Evolutionary conservation across 2,888 invertebrate genomes (phyloP).

Genomic region (Slavum lentiscoides): DNA sequence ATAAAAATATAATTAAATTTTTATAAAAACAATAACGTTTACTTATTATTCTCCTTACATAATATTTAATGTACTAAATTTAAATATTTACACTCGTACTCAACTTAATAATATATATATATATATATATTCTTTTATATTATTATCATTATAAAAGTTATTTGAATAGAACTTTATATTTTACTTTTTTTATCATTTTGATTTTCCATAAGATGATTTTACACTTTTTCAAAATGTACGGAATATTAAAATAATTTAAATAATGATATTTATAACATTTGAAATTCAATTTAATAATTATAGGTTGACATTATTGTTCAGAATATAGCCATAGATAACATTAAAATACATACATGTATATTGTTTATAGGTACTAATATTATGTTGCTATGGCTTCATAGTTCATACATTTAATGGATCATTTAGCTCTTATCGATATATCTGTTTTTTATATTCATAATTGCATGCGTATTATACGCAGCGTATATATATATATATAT

Average conservation of each 20-base stretch:
- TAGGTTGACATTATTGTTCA: no score
- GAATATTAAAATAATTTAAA: no score
- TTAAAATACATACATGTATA: not conserved
- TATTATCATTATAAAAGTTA: no score
- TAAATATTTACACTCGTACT: no score
- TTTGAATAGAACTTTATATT: no score
- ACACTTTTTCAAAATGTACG: no score
- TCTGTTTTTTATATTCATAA: not conserved
- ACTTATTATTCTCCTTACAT: not conserved
- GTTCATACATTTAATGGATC: constrained; percentile 13
- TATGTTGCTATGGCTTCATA: constrained; percentile 25
- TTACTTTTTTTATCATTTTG: no score
- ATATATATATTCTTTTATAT: no score
- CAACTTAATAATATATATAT: no score
- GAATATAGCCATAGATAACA: not conserved
- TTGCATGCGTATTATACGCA: not conserved
- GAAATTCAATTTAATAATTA: no score
- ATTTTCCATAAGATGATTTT: no score
- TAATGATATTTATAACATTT: no score
- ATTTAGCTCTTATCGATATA: not conserved
- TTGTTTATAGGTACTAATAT: not conserved
- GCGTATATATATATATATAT: not conserved
- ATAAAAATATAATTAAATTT: not conserved
- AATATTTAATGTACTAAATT: not conserved
- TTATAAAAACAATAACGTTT: not conserved